A percentile compares a stretch with the other conserved stretches of the same genome.
These are phyloP conservation scores for Spinibarbus caldwelli DNA, from an alignment of 2,797 vertebrate species.

Conservation along the genomic window DNA sequence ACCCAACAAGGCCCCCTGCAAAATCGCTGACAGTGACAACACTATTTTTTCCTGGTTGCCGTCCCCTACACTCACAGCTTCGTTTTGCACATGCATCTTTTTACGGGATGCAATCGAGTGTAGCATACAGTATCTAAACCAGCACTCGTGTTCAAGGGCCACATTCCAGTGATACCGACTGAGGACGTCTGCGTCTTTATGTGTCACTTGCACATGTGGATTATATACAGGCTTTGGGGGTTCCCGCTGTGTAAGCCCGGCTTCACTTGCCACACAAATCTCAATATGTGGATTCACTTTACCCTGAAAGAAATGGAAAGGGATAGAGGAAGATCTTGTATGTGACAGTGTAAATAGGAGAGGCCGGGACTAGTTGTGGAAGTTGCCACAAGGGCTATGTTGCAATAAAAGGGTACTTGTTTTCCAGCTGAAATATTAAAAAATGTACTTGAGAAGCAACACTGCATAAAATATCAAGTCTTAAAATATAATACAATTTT, in stretches of 20 bases:
- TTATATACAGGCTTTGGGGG: constrained; percentile 81
- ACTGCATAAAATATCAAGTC: neutral
- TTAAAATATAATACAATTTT: neutral
- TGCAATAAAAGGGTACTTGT: neutral
- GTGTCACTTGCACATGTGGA: constrained; percentile 75
- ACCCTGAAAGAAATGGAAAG: constrained; percentile 35
- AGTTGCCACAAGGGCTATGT: neutral
- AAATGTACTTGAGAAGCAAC: neutral
- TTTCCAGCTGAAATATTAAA: neutral
- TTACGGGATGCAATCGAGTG: constrained; percentile 70
- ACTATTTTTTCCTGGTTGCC: constrained; percentile 69
- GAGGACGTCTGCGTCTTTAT: constrained; percentile 71
- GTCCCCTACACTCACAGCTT: constrained; percentile 55
- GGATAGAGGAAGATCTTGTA: neutral
- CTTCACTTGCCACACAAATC: constrained; percentile 77
- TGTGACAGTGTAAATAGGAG: neutral
- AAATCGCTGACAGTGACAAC: constrained; percentile 69
- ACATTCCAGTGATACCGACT: constrained; percentile 74
- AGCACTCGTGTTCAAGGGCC: constrained; percentile 55
- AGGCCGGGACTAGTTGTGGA: neutral
- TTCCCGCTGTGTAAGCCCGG: constrained; percentile 78
- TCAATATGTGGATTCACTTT: constrained; percentile 73
- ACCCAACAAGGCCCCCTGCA: constrained; percentile 74
- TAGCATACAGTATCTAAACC: constrained; percentile 47
- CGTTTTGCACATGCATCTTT: constrained; percentile 70